Conservation (phyloP, 2,888 invertebrate species). For the Orchesellides sinensis region DNA sequence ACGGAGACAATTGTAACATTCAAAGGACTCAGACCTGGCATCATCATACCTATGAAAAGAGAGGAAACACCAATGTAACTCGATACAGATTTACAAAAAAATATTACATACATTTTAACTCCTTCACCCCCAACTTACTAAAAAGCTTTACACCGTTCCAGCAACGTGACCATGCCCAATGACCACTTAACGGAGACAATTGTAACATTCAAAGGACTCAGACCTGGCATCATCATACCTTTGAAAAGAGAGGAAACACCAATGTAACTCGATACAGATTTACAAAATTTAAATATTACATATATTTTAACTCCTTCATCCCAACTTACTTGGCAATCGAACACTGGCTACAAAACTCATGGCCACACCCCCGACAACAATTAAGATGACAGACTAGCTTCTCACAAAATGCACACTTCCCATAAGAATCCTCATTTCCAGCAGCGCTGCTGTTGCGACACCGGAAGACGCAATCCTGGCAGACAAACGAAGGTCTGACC, state of each 20-base stretch:
- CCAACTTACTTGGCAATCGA: constrained; percentile 64
- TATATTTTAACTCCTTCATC: neutral
- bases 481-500: constrained; percentile 13
- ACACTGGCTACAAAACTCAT: constrained; percentile 66
- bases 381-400: constrained; percentile 69
- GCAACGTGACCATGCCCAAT: too few species aligned
- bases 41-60: constrained; percentile 60
- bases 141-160: too few species aligned
- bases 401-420: constrained; percentile 68
- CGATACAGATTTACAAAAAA: neutral
- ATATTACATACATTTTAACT: neutral
- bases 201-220: constrained; percentile 58
- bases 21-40: constrained; percentile 42
- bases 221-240: constrained; percentile 59
- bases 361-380: constrained; percentile 57
- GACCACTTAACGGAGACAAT: constrained; percentile 60
- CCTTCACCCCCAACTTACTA: constrained; percentile 43
- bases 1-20: constrained; percentile 62
- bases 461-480: constrained; percentile 46
- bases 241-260: constrained; percentile 2
- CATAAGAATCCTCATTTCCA: constrained; percentile 39
- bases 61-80: neutral
- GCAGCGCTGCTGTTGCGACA: neutral
- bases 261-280: neutral
- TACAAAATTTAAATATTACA: neutral